Conservation (phyloP, 1,140 invertebrate species). For the Solenopsis fugax region DNA sequence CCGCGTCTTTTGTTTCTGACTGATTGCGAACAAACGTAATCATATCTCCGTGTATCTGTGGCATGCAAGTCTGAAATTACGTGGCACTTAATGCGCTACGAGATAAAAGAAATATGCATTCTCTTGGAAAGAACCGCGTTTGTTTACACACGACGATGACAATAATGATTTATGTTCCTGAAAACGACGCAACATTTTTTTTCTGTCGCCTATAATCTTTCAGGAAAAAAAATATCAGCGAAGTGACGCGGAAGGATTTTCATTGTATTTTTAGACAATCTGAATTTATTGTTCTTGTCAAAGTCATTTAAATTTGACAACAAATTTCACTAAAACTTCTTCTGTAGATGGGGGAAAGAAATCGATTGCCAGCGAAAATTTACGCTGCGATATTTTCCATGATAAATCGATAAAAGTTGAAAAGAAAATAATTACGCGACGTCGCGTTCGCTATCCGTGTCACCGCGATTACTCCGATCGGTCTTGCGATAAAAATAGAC, state of each 20-base stretch:
- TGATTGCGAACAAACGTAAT: not conserved
- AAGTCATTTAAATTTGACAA: not conserved
- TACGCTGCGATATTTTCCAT: not conserved
- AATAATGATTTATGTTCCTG: not conserved
- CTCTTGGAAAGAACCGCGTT: slow-evolving; percentile 16
- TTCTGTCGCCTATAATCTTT: not conserved
- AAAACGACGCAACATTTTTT: not conserved
- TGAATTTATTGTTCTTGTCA: not conserved
- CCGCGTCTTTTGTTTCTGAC: not conserved
- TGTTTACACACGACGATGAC: not conserved
- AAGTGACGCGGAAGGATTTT: not conserved
- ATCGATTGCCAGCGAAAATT: slow-evolving; percentile 9
- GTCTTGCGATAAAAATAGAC: slow-evolving; percentile 22
- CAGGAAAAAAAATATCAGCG: not conserved
- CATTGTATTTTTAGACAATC: not conserved
- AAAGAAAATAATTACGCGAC: not conserved
- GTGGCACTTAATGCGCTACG: not conserved
- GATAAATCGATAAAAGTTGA: not conserved
- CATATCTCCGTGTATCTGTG: not conserved
- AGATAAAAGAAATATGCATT: slow-evolving; percentile 22
- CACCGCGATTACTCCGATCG: not conserved
- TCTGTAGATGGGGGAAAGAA: not conserved
- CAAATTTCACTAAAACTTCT: not conserved
- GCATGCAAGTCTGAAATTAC: not conserved
- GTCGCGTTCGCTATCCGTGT: not conserved